Evolutionary conservation across 2,888 invertebrate species (phyloP).

Genomic region (Melolontha melolontha): DNA sequence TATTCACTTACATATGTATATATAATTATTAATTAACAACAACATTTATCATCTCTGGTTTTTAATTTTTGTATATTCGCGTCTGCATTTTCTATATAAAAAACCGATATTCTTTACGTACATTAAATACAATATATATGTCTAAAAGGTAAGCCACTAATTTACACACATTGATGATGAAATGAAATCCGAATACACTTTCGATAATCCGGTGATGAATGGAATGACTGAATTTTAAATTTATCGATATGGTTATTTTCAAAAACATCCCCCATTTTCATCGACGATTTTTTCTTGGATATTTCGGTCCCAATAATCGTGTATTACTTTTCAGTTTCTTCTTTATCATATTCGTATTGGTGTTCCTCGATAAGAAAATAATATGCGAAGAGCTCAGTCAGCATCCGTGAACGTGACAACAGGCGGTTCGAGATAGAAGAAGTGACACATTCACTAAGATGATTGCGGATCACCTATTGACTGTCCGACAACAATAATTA

Average conservation of each 20-base stretch:
- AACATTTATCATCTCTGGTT: background rate
- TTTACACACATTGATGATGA: conserved; percentile 37
- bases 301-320: background rate
- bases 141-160: conserved; percentile 56
- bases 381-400: background rate
- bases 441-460: conserved; percentile 55
- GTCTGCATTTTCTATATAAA: conserved; percentile 41
- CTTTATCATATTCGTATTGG: conserved; percentile 1
- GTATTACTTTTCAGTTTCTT: background rate
- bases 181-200: conserved; percentile 8
- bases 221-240: conserved; percentile 2
- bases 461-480: conserved; percentile 70
- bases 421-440: background rate
- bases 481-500: conserved; percentile 85
- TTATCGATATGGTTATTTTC: conserved; percentile 7
- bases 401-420: background rate
- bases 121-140: conserved; percentile 44
- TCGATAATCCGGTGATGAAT: background rate
- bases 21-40: conserved; percentile 3
- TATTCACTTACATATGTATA: background rate
- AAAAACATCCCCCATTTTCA: background rate
- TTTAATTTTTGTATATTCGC: conserved; percentile 3
- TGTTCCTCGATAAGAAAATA: conserved; percentile 1
- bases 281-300: background rate
- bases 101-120: conserved; percentile 21